Evolutionary conservation across 2,888 invertebrate species (phyloP).

Genomic region (Leptarthrus brevirostris): DNA sequence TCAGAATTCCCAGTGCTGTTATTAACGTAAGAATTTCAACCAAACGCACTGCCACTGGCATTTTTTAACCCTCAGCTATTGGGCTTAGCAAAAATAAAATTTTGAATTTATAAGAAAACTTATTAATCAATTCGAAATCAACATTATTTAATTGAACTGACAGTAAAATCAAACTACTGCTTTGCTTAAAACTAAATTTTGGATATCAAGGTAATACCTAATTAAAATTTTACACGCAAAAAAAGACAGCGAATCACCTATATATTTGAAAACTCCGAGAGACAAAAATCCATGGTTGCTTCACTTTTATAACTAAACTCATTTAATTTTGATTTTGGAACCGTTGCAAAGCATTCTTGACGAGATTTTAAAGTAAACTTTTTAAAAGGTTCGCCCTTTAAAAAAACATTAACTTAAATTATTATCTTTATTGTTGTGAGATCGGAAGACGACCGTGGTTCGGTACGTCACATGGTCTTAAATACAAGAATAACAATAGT

Average conservation of each 20-base stretch:
- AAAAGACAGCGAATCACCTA: background rate
- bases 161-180: background rate
- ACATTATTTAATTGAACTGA: slow-evolving; percentile 7
- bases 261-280: too few relatives aligned
- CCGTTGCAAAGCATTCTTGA: too few relatives aligned
- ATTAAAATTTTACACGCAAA: background rate
- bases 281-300: too few relatives aligned
- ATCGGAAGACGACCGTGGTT: too few relatives aligned
- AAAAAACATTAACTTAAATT: too few relatives aligned
- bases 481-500: too few relatives aligned
- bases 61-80: slow-evolving; percentile 22
- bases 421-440: too few relatives aligned
- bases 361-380: too few relatives aligned
- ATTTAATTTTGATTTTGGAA: too few relatives aligned
- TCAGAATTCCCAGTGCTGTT: slow-evolving; percentile 57
- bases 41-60: slow-evolving; percentile 59
- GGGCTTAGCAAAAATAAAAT: background rate
- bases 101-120: background rate
- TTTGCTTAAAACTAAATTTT: slow-evolving; percentile 4
- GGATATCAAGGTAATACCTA: background rate
- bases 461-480: too few relatives aligned
- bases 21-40: slow-evolving; percentile 58
- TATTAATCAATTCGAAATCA: slow-evolving; percentile 2
- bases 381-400: too few relatives aligned
- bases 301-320: too few relatives aligned